Evolutionary conservation across 1,140 invertebrate genomes (phyloP).

Genomic region (Drosophila varians): DNA sequence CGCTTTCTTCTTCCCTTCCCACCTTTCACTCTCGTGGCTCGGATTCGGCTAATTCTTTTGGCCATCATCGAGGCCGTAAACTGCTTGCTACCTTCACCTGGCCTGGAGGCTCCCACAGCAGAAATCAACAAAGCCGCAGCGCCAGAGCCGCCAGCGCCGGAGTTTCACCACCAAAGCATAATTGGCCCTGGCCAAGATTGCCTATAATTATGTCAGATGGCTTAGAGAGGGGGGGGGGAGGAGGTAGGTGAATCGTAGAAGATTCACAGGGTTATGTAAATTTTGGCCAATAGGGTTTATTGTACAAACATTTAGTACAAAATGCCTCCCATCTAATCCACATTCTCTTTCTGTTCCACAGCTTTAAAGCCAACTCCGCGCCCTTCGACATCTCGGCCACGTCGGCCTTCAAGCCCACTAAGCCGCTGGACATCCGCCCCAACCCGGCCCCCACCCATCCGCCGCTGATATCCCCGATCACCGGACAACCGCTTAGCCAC

Average conservation of each 20-base stretch:
- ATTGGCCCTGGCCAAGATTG: slow-evolving; percentile 48
- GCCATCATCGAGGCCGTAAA: slow-evolving; percentile 19
- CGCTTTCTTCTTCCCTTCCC: neutral
- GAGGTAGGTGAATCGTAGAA: neutral
- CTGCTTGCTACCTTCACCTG: slow-evolving; percentile 67
- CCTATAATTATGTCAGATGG: slow-evolving; percentile 57
- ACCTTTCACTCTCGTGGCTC: slow-evolving; percentile 33
- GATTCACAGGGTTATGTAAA: slow-evolving; percentile 45
- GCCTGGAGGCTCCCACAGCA: slow-evolving; percentile 3
- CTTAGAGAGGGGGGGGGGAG: slow-evolving; percentile 1
- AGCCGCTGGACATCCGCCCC: slow-evolving; percentile 66
- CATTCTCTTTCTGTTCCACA: slow-evolving; percentile 30
- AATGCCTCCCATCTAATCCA: no score
- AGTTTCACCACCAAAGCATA: slow-evolving; percentile 63
- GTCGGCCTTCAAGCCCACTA: slow-evolving; percentile 78
- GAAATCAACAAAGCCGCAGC: slow-evolving; percentile 30
- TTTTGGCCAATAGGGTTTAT: no score
- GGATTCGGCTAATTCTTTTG: slow-evolving; percentile 45
- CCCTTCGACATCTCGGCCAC: slow-evolving; percentile 72
- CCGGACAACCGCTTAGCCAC: slow-evolving; percentile 64
- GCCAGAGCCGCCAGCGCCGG: slow-evolving; percentile 23
- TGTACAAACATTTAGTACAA: no score
- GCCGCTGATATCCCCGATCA: slow-evolving; percentile 67
- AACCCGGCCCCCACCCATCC: slow-evolving; percentile 35
- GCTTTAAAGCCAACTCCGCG: slow-evolving; percentile 79